phyloP scores from a whole-genome alignment of 1,140 invertebrate genomes.

The Drosophila persimilis region DNA sequence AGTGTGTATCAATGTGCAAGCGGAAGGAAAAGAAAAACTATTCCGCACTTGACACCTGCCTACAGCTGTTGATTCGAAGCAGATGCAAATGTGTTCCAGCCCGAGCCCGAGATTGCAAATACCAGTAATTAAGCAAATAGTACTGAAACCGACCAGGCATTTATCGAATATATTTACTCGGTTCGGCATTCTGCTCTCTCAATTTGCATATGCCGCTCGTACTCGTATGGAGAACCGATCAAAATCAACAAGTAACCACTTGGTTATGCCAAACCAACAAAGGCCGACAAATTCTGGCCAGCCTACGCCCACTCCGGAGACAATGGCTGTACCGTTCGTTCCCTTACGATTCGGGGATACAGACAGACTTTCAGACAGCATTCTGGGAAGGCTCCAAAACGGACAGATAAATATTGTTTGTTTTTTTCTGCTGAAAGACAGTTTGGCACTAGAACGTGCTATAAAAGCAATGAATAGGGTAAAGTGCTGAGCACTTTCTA shows the following conservation, averaged over 20 bases:
- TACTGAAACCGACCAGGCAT: slow-evolving; percentile 36
- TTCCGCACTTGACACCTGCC: slow-evolving; percentile 30
- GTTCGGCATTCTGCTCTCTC: slow-evolving; percentile 1
- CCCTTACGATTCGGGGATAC: neutral
- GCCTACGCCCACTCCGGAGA: slow-evolving; percentile 26
- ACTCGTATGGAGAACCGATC: slow-evolving; percentile 1
- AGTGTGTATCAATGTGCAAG: slow-evolving; percentile 27
- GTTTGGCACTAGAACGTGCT: slow-evolving; percentile 37
- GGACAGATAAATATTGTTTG: slow-evolving; percentile 19
- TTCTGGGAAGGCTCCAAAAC: slow-evolving; percentile 20
- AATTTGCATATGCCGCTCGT: slow-evolving; percentile 35
- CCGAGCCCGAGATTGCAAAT: slow-evolving; percentile 25
- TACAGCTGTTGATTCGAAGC: neutral
- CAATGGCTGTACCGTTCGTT: slow-evolving; percentile 23
- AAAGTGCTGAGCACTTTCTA: slow-evolving; percentile 11
- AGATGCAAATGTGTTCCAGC: slow-evolving; percentile 20
- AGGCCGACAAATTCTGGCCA: slow-evolving; percentile 28
- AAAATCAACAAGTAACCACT: slow-evolving; percentile 32
- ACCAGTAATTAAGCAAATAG: slow-evolving; percentile 42
- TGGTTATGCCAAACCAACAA: neutral
- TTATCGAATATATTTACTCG: slow-evolving; percentile 41
- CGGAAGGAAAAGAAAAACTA: slow-evolving; percentile 19
- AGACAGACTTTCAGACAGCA: neutral
- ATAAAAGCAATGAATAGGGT: slow-evolving; percentile 31
- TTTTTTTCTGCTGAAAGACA: slow-evolving; percentile 25